Base-by-base conservation (phyloP, 2,888 invertebrate species). In the Chaetogeoica ovagalla region DNA sequence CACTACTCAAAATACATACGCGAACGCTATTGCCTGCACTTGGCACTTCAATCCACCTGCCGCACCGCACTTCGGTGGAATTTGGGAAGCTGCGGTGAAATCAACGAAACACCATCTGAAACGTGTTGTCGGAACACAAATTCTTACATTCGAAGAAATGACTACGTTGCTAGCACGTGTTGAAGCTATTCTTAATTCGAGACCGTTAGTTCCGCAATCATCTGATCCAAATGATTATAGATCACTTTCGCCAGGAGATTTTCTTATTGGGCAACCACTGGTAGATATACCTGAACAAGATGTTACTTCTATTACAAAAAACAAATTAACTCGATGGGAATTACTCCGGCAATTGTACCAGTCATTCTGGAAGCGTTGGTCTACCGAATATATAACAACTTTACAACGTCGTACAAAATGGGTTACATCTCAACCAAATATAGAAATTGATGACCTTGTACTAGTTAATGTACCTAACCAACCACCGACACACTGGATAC, bases 91-190 rank as follows among this genome's bases (percentile, higher is more conserved):
- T 8, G n/a, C 65, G 2, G 65, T 65, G 0, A 19, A 43, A 21
- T 66, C 43, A 7, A 13, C 66, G 5, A 66, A 66, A 15, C 43
- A 21, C 21, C 43, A 66, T 6, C n/a, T 43, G 15, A 65, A 39
- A 39, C n/a, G 66, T n/a, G 66, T 66, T 5, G 5, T 66, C 0
- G 66, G 43, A 6, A 43, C 11, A 9, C 43, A 66, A 66, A 37
- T 30, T 11, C 19, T 66, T 5, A 43, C 66, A 19, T 43, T 66
- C 21, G 66, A 66, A 43, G 66, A 66, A 43, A 66, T 66, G 66
- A 7, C 39, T 17, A 66, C 66, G 4, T 11, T 66, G 21, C 0
- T 21, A 5, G 13, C n/a, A 13, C 66, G 66, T 21, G 13, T 66
- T 6, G 66, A 43, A 6, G 43, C 66, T 2, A 0, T 43, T 7